phyloP scores from a whole-genome alignment of 2,113 vertebrate species.

The Aspiorhynchus laticeps region DNA sequence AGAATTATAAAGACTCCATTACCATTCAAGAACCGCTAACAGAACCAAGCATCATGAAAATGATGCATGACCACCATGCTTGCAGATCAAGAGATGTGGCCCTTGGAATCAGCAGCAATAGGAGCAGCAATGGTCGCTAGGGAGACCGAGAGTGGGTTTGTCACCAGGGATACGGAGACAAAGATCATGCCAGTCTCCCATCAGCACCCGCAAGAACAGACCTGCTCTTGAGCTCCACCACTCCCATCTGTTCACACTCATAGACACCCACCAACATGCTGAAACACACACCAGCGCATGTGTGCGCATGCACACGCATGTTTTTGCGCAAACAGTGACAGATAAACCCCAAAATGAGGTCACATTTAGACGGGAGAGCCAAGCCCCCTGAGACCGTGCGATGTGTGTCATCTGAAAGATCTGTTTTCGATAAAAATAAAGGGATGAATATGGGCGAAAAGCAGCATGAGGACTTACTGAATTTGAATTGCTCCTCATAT shows the following conservation, averaged over 20 bases:
- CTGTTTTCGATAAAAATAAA: background rate
- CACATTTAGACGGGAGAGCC: background rate
- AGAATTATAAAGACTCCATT: background rate
- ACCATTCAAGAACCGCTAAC: background rate
- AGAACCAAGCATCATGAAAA: background rate
- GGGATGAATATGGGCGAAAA: background rate
- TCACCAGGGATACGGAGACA: conserved; percentile 57
- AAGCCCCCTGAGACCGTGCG: conserved; percentile 16
- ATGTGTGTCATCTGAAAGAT: background rate
- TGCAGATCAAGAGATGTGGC: conserved; percentile 40
- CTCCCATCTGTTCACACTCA: conserved; percentile 42
- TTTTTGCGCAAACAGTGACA: background rate
- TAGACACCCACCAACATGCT: background rate
- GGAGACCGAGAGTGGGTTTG: conserved; percentile 54
- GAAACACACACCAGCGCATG: conserved; percentile 12
- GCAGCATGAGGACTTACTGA: conserved; percentile 82
- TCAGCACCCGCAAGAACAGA: conserved; percentile 47
- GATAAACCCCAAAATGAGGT: conserved; percentile 41
- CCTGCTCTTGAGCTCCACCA: conserved; percentile 28
- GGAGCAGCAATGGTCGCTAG: conserved; percentile 54
- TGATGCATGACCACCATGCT: background rate
- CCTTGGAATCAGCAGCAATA: conserved; percentile 37
- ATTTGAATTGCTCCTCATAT: conserved; percentile 98
- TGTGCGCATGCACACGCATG: background rate
- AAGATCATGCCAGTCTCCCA: conserved; percentile 49